phyloP scores from a whole-genome alignment of 1,140 invertebrate genomes.

The Heliconius melpomene region DNA sequence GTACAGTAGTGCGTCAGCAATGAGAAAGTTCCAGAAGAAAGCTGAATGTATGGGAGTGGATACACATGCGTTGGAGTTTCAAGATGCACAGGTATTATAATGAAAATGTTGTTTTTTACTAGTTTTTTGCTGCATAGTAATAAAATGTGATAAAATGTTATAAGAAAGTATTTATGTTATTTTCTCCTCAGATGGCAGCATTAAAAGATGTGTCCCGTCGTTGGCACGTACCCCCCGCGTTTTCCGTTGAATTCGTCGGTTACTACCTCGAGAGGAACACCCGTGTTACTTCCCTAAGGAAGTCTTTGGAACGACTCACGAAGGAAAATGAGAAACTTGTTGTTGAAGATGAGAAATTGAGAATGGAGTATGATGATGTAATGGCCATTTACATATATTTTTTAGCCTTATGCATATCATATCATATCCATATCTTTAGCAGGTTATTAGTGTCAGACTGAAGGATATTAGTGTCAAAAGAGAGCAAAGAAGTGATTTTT shows the following conservation, averaged over 20 bases:
- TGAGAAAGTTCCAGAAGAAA: conserved; percentile 91
- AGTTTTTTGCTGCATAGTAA: too few relatives aligned
- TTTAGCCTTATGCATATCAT: too few relatives aligned
- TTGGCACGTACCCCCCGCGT: conserved; percentile 96
- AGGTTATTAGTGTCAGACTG: too few relatives aligned
- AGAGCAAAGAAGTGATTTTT: too few relatives aligned
- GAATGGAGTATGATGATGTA: conserved; percentile 90
- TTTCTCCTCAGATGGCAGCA: conserved; percentile 82
- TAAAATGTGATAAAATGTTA: too few relatives aligned
- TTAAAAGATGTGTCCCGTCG: conserved; percentile 93
- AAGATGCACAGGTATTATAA: conserved; percentile 85
- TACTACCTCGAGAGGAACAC: conserved; percentile 95
- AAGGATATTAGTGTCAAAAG: too few relatives aligned
- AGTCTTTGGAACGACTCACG: conserved; percentile 87
- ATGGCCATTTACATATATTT: not conserved
- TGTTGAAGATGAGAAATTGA: conserved; percentile 87
- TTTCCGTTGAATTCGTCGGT: conserved; percentile 95
- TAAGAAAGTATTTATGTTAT: not conserved
- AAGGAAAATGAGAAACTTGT: conserved; percentile 87
- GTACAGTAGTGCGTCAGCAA: conserved; percentile 94
- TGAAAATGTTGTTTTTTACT: too few relatives aligned
- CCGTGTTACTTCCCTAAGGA: conserved; percentile 89
- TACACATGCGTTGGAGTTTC: conserved; percentile 87
- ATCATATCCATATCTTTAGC: too few relatives aligned
- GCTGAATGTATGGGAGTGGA: conserved; percentile 95